These are phyloP conservation scores for Buteo buteo DNA, from an alignment of 2,113 vertebrate genomes.

Conservation along the genomic window DNA sequence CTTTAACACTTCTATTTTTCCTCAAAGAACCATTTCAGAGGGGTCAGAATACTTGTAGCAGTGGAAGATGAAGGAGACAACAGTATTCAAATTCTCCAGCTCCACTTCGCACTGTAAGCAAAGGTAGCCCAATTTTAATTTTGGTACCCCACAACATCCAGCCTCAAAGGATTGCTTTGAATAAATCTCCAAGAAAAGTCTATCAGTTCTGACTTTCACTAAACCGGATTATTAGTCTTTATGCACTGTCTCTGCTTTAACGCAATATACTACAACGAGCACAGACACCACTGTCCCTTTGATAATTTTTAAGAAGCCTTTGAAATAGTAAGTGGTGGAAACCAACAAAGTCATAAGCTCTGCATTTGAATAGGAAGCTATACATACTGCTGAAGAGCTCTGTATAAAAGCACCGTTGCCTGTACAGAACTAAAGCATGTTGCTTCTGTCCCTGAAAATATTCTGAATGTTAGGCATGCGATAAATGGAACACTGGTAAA, in stretches of 20 bases:
- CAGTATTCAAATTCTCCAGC: neutral
- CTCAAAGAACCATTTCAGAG: neutral
- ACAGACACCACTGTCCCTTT: neutral
- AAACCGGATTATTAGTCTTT: neutral
- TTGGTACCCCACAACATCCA: neutral
- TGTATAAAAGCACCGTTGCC: neutral
- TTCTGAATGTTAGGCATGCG: accelerated
- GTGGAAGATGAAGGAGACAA: neutral
- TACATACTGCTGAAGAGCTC: neutral
- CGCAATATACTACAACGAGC: accelerated
- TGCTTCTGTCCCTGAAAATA: neutral
- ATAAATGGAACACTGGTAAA: neutral
- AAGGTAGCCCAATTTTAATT: neutral
- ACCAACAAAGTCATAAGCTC: neutral
- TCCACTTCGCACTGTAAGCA: neutral
- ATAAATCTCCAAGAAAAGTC: neutral
- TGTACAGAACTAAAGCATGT: neutral
- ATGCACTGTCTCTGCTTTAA: neutral
- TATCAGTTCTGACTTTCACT: neutral
- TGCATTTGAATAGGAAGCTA: neutral
- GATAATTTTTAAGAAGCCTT: neutral
- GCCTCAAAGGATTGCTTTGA: neutral
- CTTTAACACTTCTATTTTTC: neutral
- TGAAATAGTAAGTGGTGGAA: neutral
- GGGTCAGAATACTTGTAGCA: neutral